Evolutionary conservation across 2,888 invertebrate species (phyloP).

Genomic region (Xanthorhoe designata): DNA sequence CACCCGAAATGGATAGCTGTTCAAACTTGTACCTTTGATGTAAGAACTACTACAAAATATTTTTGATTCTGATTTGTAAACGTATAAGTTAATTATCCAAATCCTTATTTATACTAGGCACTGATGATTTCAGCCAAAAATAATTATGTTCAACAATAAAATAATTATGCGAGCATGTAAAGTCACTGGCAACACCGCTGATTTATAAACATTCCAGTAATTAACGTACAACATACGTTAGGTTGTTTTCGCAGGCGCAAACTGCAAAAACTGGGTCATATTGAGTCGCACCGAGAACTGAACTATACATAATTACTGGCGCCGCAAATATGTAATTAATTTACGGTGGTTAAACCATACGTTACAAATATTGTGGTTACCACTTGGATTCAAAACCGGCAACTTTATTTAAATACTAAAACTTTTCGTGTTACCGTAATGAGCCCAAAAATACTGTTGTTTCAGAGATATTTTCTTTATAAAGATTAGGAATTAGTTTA

Average conservation of each 20-base stretch:
- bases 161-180: conserved; percentile 12
- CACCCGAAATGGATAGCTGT: too few species aligned
- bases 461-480: not conserved
- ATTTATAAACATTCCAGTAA: conserved; percentile 53
- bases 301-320: conserved; percentile 65
- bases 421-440: conserved; percentile 47
- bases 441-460: conserved; percentile 44
- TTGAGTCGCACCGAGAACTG: conserved; percentile 61
- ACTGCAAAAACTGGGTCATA: conserved; percentile 67
- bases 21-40: too few species aligned
- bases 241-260: conserved; percentile 51
- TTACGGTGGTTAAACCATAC: conserved; percentile 58
- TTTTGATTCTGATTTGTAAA: too few species aligned
- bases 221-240: conserved; percentile 48
- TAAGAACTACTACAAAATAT: too few species aligned
- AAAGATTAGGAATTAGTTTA: not conserved
- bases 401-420: conserved; percentile 54
- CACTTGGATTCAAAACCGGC: conserved; percentile 41
- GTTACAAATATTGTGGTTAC: conserved; percentile 55
- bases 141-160: conserved; percentile 5
- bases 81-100: too few species aligned
- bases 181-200: conserved; percentile 3
- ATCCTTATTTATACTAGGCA: not conserved
- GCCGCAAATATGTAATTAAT: conserved; percentile 73
- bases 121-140: conserved; percentile 1